Conservation (phyloP, 2,113 vertebrate genomes). For the Epinephelus fuscoguttatus region DNA sequence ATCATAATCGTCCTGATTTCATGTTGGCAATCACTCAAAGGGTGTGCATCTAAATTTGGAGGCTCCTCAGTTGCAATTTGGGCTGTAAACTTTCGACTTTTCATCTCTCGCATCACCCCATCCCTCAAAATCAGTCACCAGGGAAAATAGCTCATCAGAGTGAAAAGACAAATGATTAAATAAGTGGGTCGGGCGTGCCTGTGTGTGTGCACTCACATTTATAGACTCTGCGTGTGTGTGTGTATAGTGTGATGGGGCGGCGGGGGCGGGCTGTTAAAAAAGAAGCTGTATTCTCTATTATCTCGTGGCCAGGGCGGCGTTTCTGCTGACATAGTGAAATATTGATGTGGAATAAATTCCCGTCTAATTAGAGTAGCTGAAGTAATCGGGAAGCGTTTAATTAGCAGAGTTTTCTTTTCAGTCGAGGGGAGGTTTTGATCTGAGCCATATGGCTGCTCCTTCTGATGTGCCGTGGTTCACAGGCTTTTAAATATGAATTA, state of each 20-base stretch:
- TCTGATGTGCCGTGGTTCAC: constrained; percentile 66
- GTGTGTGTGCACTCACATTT: constrained; percentile 16
- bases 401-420: constrained; percentile 77
- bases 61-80: neutral
- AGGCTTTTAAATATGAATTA: constrained; percentile 69
- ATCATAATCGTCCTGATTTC: neutral
- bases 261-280: neutral
- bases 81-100: constrained; percentile 48
- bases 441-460: constrained; percentile 72
- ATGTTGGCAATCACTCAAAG: neutral
- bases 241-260: neutral
- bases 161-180: constrained; percentile 41
- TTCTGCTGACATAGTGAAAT: constrained; percentile 81
- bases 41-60: neutral
- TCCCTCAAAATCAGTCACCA: constrained; percentile 33
- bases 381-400: constrained; percentile 83
- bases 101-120: constrained; percentile 21
- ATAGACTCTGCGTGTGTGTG: neutral
- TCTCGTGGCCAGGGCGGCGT: constrained; percentile 47
- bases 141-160: constrained; percentile 32
- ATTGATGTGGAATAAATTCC: constrained; percentile 82
- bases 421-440: constrained; percentile 74
- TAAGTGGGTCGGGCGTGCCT: constrained; percentile 22
- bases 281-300: constrained; percentile 44
- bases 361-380: constrained; percentile 80